These are phyloP conservation scores for Anguilla japonica DNA, from an alignment of 2,113 vertebrate species.

Conservation along the genomic window DNA sequence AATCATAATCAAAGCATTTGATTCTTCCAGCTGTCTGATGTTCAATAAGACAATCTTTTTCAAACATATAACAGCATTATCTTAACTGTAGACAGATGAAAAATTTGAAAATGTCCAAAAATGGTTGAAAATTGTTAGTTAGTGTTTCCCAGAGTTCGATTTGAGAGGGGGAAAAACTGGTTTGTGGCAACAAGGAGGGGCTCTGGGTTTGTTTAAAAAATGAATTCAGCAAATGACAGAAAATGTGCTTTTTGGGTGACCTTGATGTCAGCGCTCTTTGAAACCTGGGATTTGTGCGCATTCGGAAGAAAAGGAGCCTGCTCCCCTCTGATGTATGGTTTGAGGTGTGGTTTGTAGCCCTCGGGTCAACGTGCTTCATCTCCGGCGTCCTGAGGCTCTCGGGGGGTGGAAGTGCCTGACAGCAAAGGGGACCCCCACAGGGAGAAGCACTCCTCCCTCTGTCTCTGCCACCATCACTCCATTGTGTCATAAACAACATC, in stretches of 20 bases:
- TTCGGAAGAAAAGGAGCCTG: neutral
- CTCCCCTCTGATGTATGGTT: neutral
- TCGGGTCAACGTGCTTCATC: slow-evolving; percentile 11
- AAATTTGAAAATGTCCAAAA: neutral
- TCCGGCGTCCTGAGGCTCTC: neutral
- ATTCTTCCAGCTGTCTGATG: too few relatives aligned
- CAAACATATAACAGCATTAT: too few relatives aligned
- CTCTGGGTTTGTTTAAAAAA: neutral
- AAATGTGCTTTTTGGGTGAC: slow-evolving; percentile 5
- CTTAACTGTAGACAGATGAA: too few relatives aligned
- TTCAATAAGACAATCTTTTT: too few relatives aligned
- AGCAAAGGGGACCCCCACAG: neutral
- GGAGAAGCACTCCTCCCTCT: neutral
- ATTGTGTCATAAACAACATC: neutral
- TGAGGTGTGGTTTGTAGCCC: neutral
- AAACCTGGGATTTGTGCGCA: neutral
- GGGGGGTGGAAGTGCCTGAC: neutral
- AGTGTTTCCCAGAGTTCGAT: neutral
- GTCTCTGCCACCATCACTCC: neutral
- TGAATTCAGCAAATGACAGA: neutral
- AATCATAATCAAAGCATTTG: too few relatives aligned
- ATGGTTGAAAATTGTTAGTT: neutral
- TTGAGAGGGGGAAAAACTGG: neutral
- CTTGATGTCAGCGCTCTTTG: neutral
- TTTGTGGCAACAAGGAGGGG: neutral